Percentiles rank a stretch among this genome's conserved stretches.
These are phyloP conservation scores for Callorhinus ursinus DNA, from an alignment of 2,113 vertebrate species.

Conservation along the genomic window DNA sequence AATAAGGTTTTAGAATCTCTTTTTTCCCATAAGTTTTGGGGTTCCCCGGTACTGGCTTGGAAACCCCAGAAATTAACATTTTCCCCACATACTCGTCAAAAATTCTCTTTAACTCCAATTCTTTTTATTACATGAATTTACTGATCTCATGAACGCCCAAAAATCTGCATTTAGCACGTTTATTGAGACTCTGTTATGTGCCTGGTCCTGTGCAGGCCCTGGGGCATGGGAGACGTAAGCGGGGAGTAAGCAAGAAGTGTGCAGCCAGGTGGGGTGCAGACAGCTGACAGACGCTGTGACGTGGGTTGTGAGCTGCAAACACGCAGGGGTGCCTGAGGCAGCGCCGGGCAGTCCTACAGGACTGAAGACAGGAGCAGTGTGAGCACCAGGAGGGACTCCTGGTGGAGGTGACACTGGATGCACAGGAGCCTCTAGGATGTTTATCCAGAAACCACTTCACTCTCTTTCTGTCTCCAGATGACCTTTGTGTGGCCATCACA, in stretches of 20 bases:
- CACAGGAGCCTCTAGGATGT: background rate
- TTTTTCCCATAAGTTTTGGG: background rate
- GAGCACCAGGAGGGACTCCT: background rate
- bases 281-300: fast-evolving
- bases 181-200: fast-evolving
- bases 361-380: fast-evolving
- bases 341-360: fast-evolving
- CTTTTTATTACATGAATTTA: background rate
- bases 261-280: too few species aligned
- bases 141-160: fast-evolving
- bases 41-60: background rate
- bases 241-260: fast-evolving
- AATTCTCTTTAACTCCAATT: background rate
- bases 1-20: fast-evolving
- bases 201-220: fast-evolving
- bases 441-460: background rate
- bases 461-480: background rate
- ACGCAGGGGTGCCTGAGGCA: fast-evolving
- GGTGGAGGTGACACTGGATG: background rate
- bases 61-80: background rate
- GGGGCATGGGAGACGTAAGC: fast-evolving
- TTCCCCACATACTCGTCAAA: background rate
- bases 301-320: background rate
- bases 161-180: fast-evolving
- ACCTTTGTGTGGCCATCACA: fast-evolving